A percentile compares a stretch with the other conserved stretches of the same genome.
Conservation (phyloP, 2,113 vertebrate species). For the Geococcyx californianus region DNA sequence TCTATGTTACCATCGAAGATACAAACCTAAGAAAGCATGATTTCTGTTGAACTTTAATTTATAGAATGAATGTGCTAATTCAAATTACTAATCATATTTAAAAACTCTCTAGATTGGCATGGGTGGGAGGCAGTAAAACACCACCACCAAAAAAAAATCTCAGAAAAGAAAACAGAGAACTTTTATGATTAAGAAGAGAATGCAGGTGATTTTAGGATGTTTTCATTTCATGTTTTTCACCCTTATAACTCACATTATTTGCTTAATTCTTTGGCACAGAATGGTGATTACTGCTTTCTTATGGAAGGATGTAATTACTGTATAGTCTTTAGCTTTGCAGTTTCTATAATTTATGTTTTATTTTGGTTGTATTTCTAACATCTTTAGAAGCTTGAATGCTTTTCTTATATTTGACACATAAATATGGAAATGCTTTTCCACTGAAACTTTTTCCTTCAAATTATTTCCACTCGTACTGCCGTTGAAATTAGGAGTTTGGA, state of each 20-base stretch:
- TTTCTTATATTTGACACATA: background rate
- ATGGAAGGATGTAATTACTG: background rate
- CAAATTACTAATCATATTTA: background rate
- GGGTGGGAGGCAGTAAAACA: background rate
- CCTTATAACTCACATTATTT: background rate
- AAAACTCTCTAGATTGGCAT: background rate
- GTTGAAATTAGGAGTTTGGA: background rate
- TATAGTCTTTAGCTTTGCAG: background rate
- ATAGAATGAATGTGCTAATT: background rate
- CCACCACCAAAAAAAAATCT: rapidly evolving
- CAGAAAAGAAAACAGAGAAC: background rate
- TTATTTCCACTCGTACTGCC: background rate
- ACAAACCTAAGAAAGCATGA: background rate
- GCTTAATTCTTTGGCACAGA: background rate
- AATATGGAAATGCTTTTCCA: background rate
- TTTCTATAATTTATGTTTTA: background rate
- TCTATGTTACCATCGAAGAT: background rate
- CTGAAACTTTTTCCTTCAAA: background rate
- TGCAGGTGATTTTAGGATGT: background rate
- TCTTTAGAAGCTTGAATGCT: background rate
- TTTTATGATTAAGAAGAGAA: background rate
- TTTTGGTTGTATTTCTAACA: background rate
- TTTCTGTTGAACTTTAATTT: background rate
- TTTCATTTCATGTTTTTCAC: background rate
- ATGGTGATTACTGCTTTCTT: background rate